Percentiles rank a stretch among this genome's conserved stretches.
phyloP scores from a whole-genome alignment of 2,797 vertebrate genomes.

The Centroberyx gerrardi region DNA sequence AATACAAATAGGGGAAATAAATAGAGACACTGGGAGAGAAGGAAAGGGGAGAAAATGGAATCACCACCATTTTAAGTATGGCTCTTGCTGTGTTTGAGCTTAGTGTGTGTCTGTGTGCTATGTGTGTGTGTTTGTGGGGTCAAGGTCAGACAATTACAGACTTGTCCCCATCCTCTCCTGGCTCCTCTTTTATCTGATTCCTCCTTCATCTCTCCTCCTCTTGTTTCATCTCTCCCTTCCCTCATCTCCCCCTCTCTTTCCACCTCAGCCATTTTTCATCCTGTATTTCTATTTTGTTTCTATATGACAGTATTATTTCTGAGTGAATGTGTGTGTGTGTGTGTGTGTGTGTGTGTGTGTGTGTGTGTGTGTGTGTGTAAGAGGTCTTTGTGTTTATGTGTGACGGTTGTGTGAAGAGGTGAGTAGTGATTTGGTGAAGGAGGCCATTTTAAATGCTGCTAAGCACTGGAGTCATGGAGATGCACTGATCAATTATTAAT shows the following conservation, averaged over 20 bases:
- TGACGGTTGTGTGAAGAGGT: slow-evolving; percentile 13
- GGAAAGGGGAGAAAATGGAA: background rate
- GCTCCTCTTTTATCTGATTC: slow-evolving; percentile 24
- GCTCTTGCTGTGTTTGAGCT: slow-evolving; percentile 3
- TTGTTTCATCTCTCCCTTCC: background rate
- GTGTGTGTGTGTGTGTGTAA: background rate
- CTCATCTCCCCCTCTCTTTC: background rate
- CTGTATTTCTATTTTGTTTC: background rate
- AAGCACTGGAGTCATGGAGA: slow-evolving; percentile 56
- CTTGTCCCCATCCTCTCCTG: slow-evolving; percentile 28
- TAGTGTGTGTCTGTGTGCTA: too few relatives aligned
- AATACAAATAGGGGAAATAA: background rate
- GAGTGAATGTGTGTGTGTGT: background rate
- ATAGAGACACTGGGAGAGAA: background rate
- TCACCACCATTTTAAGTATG: slow-evolving; percentile 53
- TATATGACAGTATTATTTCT: background rate
- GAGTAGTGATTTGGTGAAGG: slow-evolving; percentile 36
- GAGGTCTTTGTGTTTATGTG: background rate
- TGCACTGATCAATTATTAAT: slow-evolving; percentile 73
- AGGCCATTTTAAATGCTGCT: slow-evolving; percentile 73
- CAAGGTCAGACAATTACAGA: slow-evolving; percentile 62
- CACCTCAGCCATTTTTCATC: background rate
- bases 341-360: background rate
- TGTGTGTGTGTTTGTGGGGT: slow-evolving; percentile 16
- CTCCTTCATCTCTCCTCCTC: slow-evolving; percentile 15